Conservation (phyloP, 2,888 invertebrate species). For the Ochlodes sylvanus region DNA sequence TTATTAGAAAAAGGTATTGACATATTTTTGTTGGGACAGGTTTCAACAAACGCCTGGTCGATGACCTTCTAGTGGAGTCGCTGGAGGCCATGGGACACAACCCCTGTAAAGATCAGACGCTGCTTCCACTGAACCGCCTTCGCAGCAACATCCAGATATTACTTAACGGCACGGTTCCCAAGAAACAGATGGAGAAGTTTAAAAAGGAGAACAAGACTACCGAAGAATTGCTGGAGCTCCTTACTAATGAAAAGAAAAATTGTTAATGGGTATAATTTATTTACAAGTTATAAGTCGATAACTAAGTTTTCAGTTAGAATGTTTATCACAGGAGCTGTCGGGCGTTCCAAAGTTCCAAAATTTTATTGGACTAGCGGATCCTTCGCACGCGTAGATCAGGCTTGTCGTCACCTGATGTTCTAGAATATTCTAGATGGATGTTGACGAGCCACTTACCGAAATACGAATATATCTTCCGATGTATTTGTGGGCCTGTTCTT, state of each 20-base stretch:
- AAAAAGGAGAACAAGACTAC: conserved; percentile 89
- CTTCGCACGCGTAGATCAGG: too few species aligned
- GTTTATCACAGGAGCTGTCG: too few species aligned
- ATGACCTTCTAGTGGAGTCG: conserved; percentile 92
- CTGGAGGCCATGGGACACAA: conserved; percentile 89
- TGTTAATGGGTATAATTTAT: conserved; percentile 31
- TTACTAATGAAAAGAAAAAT: conserved; percentile 81
- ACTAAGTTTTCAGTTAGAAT: too few species aligned
- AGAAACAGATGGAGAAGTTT: conserved; percentile 91
- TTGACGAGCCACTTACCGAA: too few species aligned
- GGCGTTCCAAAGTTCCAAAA: too few species aligned
- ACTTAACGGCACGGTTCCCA: conserved; percentile 92
- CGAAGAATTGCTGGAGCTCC: conserved; percentile 91
- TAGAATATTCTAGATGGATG: too few species aligned
- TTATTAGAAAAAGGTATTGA: neutral
- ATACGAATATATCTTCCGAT: too few species aligned
- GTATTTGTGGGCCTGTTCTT: too few species aligned
- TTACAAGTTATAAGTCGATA: neutral
- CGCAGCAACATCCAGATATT: conserved; percentile 91
- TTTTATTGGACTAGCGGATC: too few species aligned
- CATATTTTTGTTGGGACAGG: conserved; percentile 57
- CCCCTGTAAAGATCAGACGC: conserved; percentile 85
- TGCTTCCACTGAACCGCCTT: conserved; percentile 87
- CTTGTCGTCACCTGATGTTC: too few species aligned
- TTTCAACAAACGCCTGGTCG: conserved; percentile 89